Evolutionary conservation across 2,797 vertebrate genomes (phyloP), one percentile per base, ranked within the genome.

Genomic region (Thunnus albacares): DNA sequence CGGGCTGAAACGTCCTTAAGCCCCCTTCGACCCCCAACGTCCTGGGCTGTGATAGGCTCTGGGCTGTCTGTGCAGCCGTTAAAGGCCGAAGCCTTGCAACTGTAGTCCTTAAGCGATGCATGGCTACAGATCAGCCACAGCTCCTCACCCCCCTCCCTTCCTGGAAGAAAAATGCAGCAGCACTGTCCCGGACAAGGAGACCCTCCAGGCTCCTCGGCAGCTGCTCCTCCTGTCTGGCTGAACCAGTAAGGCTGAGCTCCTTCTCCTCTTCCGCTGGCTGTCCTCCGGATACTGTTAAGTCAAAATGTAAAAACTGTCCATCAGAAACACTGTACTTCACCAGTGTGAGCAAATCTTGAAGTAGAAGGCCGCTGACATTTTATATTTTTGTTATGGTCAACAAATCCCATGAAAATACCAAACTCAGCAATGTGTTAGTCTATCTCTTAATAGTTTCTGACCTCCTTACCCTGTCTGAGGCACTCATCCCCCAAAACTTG

Each of bases 51-150:
- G 94, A 93, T 47, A 93, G 65, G 81, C 91, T 94, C 90, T 91
- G 95, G 85, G 95, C 91, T 69, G 92, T 94, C 93, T 96, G 97
- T 0, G 95, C 93, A 75, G 95, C 95, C 5, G 96, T 95, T 77
- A 97, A 78, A 0, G 97, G 97, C 95, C 96, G 94, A 78, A 99
- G 94, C 88, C 96, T 96, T 52, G 94, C 86, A 1, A 94, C 95
- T 86, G 96, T 97, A 96, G 96, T 98, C 97, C 97, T 96, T 95
- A 99, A 95, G 69, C 94, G 93, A 91, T 98, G 95, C 98, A 99
- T 99, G 41, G 89, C 94, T 92, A 94, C 94, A 87, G 75, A 47
- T 81, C 52, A 84, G 85, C 89, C 86, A 24, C 86, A 1, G 57
- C 45, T 74, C 66, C 84, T 78, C 22, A 3, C 9, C 53, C n/a